phyloP scores from a whole-genome alignment of 2,888 invertebrate species.

The Unio delphinus region DNA sequence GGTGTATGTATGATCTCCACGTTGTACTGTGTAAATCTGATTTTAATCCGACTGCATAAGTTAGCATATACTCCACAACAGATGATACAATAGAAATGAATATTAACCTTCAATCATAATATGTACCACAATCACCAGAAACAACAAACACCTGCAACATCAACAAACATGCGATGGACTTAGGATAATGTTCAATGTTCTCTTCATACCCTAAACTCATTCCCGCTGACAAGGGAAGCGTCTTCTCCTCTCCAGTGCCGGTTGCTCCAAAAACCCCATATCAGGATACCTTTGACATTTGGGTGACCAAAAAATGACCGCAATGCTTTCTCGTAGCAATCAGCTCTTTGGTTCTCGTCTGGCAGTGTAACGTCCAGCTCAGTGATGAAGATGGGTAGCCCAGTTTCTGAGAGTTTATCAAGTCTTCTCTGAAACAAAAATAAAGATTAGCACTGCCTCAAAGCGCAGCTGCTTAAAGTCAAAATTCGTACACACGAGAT shows the following conservation, averaged over 20 bases:
- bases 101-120: no score
- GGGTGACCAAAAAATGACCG: conserved; percentile 34
- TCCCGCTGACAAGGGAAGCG: conserved; percentile 18
- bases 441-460: no score
- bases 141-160: conserved; percentile 5
- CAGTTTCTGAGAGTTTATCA: conserved; percentile 32
- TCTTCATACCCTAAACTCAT: conserved; percentile 14
- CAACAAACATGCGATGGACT: no score
- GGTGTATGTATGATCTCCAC: no score
- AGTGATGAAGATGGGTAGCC: conserved; percentile 41
- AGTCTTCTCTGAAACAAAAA: conserved; percentile 22
- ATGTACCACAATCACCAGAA: background rate
- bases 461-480: no score
- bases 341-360: conserved; percentile 31
- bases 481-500: no score
- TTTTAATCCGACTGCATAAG: no score
- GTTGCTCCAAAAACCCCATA: conserved; percentile 39
- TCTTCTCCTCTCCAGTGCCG: conserved; percentile 7
- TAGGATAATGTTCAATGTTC: no score
- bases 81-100: no score
- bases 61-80: no score
- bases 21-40: no score
- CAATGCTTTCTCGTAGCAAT: conserved; percentile 26
- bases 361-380: conserved; percentile 26
- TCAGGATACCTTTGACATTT: conserved; percentile 20